Conservation (phyloP, 2,797 vertebrate genomes). For the Sebastes itinus region DNA sequence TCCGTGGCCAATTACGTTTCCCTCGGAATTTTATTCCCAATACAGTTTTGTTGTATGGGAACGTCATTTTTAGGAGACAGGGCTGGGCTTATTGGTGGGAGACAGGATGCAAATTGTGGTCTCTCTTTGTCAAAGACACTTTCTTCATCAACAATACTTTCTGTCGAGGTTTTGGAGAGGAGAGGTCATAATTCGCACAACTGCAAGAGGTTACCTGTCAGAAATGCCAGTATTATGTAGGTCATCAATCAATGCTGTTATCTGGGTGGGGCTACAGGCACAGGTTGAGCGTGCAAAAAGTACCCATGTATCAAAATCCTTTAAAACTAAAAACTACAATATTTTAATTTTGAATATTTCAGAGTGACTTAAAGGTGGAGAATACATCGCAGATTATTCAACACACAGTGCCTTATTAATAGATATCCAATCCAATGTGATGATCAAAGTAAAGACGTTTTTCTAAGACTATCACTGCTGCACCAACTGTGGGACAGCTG, state of each 20-base stretch:
- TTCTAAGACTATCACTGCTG: not conserved
- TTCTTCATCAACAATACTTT: not conserved
- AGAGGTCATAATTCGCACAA: not conserved
- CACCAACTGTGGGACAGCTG: not conserved
- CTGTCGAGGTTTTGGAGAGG: not conserved
- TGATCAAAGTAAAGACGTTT: not conserved
- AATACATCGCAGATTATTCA: not conserved
- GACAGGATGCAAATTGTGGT: not conserved
- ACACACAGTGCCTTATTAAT: not conserved
- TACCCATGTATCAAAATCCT: not conserved
- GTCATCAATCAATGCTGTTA: not conserved
- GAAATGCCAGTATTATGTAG: not conserved
- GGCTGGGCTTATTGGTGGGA: too few relatives aligned
- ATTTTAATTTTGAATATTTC: not conserved
- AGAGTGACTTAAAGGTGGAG: not conserved
- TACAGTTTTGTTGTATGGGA: too few relatives aligned
- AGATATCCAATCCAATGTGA: not conserved
- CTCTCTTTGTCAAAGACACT: not conserved
- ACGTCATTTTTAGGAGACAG: too few relatives aligned
- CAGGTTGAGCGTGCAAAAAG: not conserved
- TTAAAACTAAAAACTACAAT: not conserved
- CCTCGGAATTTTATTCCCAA: too few relatives aligned
- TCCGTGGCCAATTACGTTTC: too few relatives aligned
- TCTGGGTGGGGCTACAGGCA: not conserved
- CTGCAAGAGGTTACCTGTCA: not conserved